Conservation (phyloP, 2,888 invertebrate species). For the Agrilus biguttatus region DNA sequence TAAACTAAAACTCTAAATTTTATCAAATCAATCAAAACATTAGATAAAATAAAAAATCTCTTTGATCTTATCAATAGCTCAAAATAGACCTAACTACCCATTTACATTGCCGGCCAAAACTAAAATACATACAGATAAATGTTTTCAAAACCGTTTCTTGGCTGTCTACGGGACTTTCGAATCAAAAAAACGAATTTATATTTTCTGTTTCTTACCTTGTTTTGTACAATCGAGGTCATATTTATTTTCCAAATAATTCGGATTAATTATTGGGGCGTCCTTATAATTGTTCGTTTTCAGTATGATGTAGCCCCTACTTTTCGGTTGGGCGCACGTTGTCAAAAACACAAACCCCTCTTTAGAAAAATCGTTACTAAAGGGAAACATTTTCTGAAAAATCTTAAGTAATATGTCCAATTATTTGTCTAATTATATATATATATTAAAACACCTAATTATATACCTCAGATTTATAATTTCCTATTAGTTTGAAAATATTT, state of each 20-base stretch:
- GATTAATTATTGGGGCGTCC: slow-evolving; percentile 53
- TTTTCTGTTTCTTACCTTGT: slow-evolving; percentile 30
- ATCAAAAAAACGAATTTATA: no score
- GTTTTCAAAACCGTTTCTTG: no score
- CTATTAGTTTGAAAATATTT: slow-evolving; percentile 43
- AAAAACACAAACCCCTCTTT: slow-evolving; percentile 58
- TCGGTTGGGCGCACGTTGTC: slow-evolving; percentile 52
- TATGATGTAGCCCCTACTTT: slow-evolving; percentile 52
- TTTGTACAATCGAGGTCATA: slow-evolving; percentile 50
- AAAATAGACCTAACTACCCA: no score
- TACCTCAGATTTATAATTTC: slow-evolving; percentile 50
- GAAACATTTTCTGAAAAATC: slow-evolving; percentile 51
- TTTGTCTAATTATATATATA: background rate
- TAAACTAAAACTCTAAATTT: no score
- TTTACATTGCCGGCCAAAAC: no score
- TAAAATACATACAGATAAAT: no score
- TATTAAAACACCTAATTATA: slow-evolving; percentile 5
- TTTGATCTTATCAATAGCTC: no score
- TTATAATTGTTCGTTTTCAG: slow-evolving; percentile 41
- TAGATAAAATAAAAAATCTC: no score
- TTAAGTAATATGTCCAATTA: slow-evolving; percentile 17
- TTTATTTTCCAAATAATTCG: slow-evolving; percentile 51
- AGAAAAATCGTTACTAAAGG: slow-evolving; percentile 44
- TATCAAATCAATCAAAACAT: no score
- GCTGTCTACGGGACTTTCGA: no score